Conservation (phyloP, 1,140 invertebrate species). For the Ceratitis capitata region DNA sequence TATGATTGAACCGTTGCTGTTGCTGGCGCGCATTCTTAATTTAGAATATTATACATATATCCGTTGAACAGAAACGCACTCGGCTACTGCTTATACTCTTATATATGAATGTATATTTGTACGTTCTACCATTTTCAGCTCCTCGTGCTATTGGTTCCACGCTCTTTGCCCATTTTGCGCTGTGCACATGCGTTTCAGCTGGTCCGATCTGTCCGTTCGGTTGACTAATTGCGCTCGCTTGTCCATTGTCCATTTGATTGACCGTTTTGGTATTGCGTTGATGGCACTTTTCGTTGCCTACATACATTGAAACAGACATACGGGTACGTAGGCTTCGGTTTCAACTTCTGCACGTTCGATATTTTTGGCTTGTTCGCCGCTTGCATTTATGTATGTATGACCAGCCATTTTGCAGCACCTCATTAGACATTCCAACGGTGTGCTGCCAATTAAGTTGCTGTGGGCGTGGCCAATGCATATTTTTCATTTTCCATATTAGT, state of each 20-base stretch:
- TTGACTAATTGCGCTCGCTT: slow-evolving; percentile 22
- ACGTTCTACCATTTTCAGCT: neutral
- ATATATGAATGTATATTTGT: too few relatives aligned
- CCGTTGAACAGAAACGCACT: neutral
- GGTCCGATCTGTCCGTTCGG: neutral
- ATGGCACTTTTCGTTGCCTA: slow-evolving; percentile 31
- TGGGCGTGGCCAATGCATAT: slow-evolving; percentile 32
- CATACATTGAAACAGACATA: neutral
- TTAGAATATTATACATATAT: neutral
- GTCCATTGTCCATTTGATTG: slow-evolving; percentile 25
- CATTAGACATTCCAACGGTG: slow-evolving; percentile 31
- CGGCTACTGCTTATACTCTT: too few relatives aligned
- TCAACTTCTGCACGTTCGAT: too few relatives aligned
- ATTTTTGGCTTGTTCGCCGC: slow-evolving; percentile 18
- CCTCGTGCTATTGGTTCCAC: neutral
- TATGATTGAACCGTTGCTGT: slow-evolving; percentile 13
- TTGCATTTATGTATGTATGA: too few relatives aligned
- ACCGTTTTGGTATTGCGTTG: slow-evolving; percentile 30
- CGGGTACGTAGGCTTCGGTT: neutral
- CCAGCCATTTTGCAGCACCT: slow-evolving; percentile 24
- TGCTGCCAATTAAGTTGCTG: slow-evolving; percentile 33
- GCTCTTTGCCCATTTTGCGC: neutral
- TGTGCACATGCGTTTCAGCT: neutral
- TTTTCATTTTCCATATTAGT: slow-evolving; percentile 38
- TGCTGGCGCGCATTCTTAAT: neutral